These are phyloP conservation scores for Agonopterix subpropinquella DNA, from an alignment of 2,888 invertebrate genomes.

Conservation along the genomic window DNA sequence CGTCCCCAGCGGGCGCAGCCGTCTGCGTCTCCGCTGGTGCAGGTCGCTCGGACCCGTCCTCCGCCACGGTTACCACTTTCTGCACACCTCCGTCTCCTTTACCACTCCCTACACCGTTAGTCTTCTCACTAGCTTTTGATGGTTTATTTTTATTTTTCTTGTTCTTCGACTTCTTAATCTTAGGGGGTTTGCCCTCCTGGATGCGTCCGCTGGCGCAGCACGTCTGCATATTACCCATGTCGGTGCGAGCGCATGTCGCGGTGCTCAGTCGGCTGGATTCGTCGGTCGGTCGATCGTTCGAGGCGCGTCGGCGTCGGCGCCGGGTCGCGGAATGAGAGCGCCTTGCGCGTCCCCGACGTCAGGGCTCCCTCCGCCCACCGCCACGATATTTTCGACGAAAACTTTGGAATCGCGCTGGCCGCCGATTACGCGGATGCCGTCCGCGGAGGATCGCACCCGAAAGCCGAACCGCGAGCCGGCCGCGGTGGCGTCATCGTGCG, in stretches of 20 bases:
- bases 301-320: constrained; percentile 72
- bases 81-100: constrained; percentile 47
- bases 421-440: constrained; percentile 72
- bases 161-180: constrained; percentile 40
- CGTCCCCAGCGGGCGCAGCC: constrained; percentile 33
- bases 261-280: constrained; percentile 60
- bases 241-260: constrained; percentile 69
- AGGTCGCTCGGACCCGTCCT: constrained; percentile 48
- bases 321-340: constrained; percentile 68
- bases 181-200: constrained; percentile 52
- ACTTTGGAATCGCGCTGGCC: constrained; percentile 62
- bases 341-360: constrained; percentile 49
- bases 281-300: constrained; percentile 71
- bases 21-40: constrained; percentile 39
- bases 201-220: constrained; percentile 72
- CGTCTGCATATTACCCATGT: constrained; percentile 75
- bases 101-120: constrained; percentile 51
- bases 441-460: constrained; percentile 74
- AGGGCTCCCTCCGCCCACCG: constrained; percentile 58
- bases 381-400: constrained; percentile 62
- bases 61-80: constrained; percentile 55
- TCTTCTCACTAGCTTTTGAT: constrained; percentile 15
- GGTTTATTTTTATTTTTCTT: constrained; percentile 35
- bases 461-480: constrained; percentile 66
- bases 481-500: constrained; percentile 69